Evolutionary conservation across 1,140 invertebrate species (phyloP).

Genomic region (Diploscapter pachys): DNA sequence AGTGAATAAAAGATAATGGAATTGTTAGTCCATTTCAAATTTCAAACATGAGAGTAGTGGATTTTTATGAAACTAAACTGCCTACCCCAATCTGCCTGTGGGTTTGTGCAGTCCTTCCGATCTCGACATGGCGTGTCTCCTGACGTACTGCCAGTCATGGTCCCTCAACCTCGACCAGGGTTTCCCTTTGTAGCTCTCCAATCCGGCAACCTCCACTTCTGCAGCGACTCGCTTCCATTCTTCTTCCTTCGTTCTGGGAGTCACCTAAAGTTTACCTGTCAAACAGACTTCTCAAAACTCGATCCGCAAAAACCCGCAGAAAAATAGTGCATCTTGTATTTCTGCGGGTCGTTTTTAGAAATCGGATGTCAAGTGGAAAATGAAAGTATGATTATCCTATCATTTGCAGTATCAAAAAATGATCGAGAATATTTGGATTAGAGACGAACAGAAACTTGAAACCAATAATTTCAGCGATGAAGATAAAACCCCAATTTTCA

Average conservation of each 20-base stretch:
- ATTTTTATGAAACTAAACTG: too few species aligned
- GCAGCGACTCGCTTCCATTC: conserved; percentile 16
- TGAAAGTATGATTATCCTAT: neutral
- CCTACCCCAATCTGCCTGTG: conserved; percentile 13
- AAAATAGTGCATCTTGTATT: neutral
- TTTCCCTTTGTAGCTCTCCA: conserved; percentile 16
- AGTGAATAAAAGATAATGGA: too few species aligned
- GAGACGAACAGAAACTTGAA: too few species aligned
- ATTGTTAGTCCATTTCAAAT: neutral
- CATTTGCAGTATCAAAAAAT: neutral
- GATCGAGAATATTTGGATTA: neutral
- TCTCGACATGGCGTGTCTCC: conserved; percentile 13
- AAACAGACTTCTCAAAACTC: too few species aligned
- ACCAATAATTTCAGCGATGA: too few species aligned
- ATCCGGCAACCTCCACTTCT: conserved; percentile 12
- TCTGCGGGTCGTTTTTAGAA: neutral
- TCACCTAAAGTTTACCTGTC: neutral
- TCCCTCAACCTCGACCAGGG: conserved; percentile 18
- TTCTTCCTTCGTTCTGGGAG: conserved; percentile 19
- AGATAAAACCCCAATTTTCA: too few species aligned
- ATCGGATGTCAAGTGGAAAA: neutral
- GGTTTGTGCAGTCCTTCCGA: conserved; percentile 8
- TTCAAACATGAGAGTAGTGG: neutral
- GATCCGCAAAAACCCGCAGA: too few species aligned
- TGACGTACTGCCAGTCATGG: conserved; percentile 20